Conservation (phyloP, 2,888 invertebrate species). For the Plebejus melissa region DNA sequence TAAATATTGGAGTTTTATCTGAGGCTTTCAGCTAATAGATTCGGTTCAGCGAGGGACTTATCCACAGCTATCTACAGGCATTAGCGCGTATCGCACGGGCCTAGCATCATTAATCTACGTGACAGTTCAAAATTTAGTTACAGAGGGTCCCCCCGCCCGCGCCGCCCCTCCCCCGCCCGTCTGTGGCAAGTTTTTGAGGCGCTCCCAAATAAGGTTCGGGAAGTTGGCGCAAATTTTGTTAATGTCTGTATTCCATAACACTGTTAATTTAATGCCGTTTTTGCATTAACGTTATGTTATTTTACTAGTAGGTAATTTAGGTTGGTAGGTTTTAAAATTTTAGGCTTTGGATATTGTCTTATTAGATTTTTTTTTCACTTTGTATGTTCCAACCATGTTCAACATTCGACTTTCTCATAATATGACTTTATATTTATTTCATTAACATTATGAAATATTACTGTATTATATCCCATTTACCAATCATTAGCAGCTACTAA, state of each 20-base stretch:
- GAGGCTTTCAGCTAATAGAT: constrained; percentile 22
- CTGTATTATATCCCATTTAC: not conserved
- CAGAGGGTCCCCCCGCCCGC: constrained; percentile 64
- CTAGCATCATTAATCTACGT: constrained; percentile 80
- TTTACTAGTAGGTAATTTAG: not conserved
- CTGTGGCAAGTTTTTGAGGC: constrained; percentile 66
- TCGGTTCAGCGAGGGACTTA: constrained; percentile 42
- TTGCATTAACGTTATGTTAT: not conserved
- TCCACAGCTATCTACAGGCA: constrained; percentile 66
- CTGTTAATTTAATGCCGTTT: not conserved
- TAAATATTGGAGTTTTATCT: constrained; percentile 8
- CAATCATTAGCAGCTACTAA: not conserved
- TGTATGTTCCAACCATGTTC: not conserved
- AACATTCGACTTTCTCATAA: not conserved
- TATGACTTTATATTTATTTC: not conserved
- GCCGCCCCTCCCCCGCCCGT: constrained; percentile 39
- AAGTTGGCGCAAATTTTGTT: constrained; percentile 33
- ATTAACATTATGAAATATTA: not conserved
- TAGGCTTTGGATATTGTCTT: not conserved
- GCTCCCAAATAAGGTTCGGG: constrained; percentile 50
- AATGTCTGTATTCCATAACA: constrained; percentile 21
- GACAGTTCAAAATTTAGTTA: constrained; percentile 80
- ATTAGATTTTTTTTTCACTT: not conserved
- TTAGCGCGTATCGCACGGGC: constrained; percentile 78
- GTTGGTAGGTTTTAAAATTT: not conserved